These are phyloP conservation scores for Bombus breviceps DNA, from an alignment of 1,140 invertebrate species.

Conservation along the genomic window DNA sequence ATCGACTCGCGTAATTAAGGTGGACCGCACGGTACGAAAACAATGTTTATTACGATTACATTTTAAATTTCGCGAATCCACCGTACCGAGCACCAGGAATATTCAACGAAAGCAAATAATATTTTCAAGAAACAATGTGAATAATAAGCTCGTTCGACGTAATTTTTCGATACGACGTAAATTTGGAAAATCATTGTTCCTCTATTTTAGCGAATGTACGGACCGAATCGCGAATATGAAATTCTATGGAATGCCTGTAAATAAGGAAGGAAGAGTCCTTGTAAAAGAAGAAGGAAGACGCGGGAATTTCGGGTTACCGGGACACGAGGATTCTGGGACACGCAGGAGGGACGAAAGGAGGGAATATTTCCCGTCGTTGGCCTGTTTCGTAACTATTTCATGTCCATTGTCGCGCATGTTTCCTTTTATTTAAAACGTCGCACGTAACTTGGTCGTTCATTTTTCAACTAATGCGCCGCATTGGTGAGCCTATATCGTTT, in stretches of 20 bases:
- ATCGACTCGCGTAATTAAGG: too few relatives aligned
- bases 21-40: too few relatives aligned
- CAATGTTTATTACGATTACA: too few relatives aligned
- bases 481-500: neutral
- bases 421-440: neutral
- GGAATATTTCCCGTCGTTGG: conserved; percentile 42
- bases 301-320: conserved; percentile 35
- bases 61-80: too few relatives aligned
- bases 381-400: conserved; percentile 40
- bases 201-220: too few relatives aligned
- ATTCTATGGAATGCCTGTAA: neutral
- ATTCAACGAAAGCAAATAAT: too few relatives aligned
- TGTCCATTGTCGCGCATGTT: conserved; percentile 19
- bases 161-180: neutral
- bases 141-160: too few relatives aligned
- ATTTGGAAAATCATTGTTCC: too few relatives aligned
- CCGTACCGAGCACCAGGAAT: too few relatives aligned
- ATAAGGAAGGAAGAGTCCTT: neutral
- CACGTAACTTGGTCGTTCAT: neutral
- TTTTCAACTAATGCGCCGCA: too few relatives aligned
- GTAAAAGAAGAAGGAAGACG: conserved; percentile 9
- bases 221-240: too few relatives aligned
- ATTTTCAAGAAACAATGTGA: too few relatives aligned
- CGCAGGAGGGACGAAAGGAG: neutral
- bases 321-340: conserved; percentile 26